These are phyloP conservation scores for Mobula birostris DNA, from an alignment of 2,113 vertebrate species.

Conservation along the genomic window DNA sequence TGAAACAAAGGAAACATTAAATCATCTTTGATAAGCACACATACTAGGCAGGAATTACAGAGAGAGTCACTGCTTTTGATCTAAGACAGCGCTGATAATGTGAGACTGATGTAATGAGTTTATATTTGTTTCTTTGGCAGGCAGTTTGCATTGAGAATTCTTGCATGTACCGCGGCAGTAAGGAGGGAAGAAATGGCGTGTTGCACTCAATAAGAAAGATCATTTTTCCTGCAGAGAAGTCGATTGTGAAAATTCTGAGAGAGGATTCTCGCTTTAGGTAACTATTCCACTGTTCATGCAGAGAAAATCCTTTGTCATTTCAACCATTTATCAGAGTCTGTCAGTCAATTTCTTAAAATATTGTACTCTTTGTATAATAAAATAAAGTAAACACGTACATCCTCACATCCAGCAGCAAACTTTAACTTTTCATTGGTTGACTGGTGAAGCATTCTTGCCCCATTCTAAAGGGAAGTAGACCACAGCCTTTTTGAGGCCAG, in stretches of 20 bases:
- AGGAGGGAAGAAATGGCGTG: conserved; percentile 86
- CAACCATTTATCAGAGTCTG: background rate
- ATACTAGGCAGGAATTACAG: background rate
- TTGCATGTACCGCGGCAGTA: conserved; percentile 88
- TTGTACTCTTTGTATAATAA: background rate
- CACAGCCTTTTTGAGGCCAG: no score
- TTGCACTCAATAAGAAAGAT: conserved; percentile 77
- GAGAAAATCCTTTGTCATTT: background rate
- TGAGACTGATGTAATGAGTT: background rate
- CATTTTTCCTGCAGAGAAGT: conserved; percentile 73
- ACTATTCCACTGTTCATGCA: conserved; percentile 39
- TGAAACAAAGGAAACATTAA: background rate
- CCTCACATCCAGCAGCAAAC: background rate
- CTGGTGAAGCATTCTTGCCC: no score
- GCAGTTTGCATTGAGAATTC: conserved; percentile 91
- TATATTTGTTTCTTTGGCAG: conserved; percentile 53
- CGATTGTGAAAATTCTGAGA: conserved; percentile 68
- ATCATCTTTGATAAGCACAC: background rate
- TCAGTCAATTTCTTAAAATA: background rate
- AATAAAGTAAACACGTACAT: background rate
- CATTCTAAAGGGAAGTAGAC: no score
- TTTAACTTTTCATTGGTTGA: no score
- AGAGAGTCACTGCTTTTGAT: background rate
- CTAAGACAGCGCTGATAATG: background rate
- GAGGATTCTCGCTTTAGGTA: conserved; percentile 81